phyloP scores from a whole-genome alignment of 2,113 vertebrate genomes.

The Pampusana beccarii region DNA sequence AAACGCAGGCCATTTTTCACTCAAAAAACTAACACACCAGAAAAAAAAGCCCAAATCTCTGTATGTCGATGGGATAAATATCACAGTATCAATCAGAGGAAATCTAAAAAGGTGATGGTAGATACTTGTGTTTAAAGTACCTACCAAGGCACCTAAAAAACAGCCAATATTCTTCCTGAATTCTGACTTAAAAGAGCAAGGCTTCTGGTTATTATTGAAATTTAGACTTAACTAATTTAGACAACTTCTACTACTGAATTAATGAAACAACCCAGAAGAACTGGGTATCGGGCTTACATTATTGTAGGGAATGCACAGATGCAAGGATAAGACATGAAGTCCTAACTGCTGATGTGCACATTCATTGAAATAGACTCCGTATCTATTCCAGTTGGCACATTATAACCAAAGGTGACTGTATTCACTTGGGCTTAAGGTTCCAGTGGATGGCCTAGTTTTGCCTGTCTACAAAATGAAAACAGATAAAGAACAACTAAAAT shows the following conservation, averaged over 20 bases:
- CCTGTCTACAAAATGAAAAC: slow-evolving; percentile 6
- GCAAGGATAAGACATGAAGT: not conserved
- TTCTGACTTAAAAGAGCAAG: too few species aligned
- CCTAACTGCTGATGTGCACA: not conserved
- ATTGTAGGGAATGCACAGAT: not conserved
- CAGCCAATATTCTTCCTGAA: not conserved
- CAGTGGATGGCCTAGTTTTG: slow-evolving; percentile 23
- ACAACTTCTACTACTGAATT: not conserved
- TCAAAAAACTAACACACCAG: not conserved
- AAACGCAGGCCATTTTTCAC: not conserved
- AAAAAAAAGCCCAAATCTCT: not conserved
- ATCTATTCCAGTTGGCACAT: not conserved
- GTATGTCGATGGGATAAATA: not conserved
- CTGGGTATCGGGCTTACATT: not conserved
- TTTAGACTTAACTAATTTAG: not conserved
- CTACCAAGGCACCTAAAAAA: not conserved
- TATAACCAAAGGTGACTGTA: not conserved
- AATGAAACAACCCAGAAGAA: not conserved
- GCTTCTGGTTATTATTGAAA: not conserved
- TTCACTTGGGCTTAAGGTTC: not conserved
- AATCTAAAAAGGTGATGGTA: not conserved
- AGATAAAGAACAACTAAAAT: not conserved
- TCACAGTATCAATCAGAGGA: not conserved
- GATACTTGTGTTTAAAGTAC: not conserved
- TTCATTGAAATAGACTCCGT: not conserved